A percentile compares a stretch with the other conserved stretches of the same genome.
phyloP scores from a whole-genome alignment of 1,140 invertebrate species.

The Teleopsis dalmanni region DNA sequence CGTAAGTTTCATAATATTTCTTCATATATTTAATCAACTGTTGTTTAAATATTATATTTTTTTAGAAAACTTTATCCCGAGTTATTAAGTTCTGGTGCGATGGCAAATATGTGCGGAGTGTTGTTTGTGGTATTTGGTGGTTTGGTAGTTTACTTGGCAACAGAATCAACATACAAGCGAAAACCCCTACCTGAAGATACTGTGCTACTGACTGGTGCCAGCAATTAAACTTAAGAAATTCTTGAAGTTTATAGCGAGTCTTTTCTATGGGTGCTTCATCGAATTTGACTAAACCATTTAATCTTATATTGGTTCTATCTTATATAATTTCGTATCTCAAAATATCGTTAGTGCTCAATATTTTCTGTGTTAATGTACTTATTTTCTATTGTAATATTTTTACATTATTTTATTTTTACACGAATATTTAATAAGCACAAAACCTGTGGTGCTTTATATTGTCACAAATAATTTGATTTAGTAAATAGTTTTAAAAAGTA shows the following conservation, averaged over 20 bases:
- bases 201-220: conserved; percentile 46
- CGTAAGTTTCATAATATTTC: conserved; percentile 33
- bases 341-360: too few relatives aligned
- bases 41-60: background rate
- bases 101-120: conserved; percentile 72
- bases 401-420: background rate
- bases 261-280: background rate
- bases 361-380: conserved; percentile 3
- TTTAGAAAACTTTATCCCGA: conserved; percentile 42
- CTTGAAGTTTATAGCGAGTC: background rate
- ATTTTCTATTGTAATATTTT: conserved; percentile 2
- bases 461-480: background rate
- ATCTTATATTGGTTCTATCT: too few relatives aligned
- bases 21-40: background rate
- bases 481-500: too few relatives aligned
- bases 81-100: conserved; percentile 55
- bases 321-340: too few relatives aligned
- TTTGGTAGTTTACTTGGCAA: conserved; percentile 66
- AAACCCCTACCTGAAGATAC: conserved; percentile 68
- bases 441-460: conserved; percentile 17
- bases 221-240: conserved; percentile 14
- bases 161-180: conserved; percentile 65
- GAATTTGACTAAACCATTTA: too few relatives aligned
- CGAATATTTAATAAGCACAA: conserved; percentile 4
- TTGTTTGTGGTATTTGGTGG: conserved; percentile 62